These are phyloP conservation scores for Archocentrus centrarchus DNA, from an alignment of 2,113 vertebrate genomes.

Conservation along the genomic window DNA sequence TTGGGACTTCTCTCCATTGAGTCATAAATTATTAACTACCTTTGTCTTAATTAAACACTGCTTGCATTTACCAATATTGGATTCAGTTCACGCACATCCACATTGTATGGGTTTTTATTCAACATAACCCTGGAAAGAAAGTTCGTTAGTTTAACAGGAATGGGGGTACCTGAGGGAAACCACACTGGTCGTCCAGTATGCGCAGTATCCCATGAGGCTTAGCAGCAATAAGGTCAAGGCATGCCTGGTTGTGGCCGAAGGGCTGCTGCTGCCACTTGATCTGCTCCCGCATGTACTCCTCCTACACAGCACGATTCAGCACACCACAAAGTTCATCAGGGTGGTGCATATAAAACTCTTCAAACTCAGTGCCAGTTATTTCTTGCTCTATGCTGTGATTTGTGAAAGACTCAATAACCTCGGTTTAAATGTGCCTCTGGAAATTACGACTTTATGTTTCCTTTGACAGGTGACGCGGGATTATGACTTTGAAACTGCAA, in stretches of 20 bases:
- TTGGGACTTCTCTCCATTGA: neutral
- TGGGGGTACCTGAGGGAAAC: slow-evolving; percentile 91
- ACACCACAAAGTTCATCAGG: slow-evolving; percentile 15
- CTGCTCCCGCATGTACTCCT: slow-evolving; percentile 94
- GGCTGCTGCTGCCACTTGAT: slow-evolving; percentile 91
- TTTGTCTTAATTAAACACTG: neutral
- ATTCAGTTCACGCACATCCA: neutral
- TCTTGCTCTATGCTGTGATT: neutral
- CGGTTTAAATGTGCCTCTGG: neutral
- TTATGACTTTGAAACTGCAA: neutral
- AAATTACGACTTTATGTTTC: neutral
- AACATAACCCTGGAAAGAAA: neutral
- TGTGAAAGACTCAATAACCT: neutral
- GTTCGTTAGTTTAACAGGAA: neutral
- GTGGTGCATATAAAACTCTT: neutral
- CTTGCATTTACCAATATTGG: neutral
- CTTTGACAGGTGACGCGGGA: neutral
- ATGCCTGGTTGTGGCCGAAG: slow-evolving; percentile 91
- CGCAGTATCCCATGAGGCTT: slow-evolving; percentile 95
- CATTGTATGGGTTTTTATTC: neutral
- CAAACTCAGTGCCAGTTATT: neutral
- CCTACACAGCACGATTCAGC: slow-evolving; percentile 75
- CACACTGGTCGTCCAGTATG: slow-evolving; percentile 96
- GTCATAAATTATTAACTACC: slow-evolving; percentile 6
- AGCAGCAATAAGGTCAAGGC: slow-evolving; percentile 94